Evolutionary conservation across 2,888 invertebrate genomes (phyloP), one percentile per base, ranked within the genome.

Genomic region (Dastarcus helophoroides): DNA sequence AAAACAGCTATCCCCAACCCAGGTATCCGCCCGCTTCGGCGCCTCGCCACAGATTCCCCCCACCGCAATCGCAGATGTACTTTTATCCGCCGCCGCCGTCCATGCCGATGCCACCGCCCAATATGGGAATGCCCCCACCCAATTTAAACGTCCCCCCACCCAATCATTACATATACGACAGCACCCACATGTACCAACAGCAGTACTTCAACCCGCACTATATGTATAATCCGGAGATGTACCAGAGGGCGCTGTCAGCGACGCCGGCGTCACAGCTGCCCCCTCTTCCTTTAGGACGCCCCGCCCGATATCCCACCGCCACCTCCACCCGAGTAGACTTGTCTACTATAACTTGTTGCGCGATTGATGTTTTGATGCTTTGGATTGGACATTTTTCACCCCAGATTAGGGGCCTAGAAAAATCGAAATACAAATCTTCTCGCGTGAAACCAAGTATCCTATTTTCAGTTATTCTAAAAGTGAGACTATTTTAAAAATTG

Each of bases 231-330:
- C 33, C 43, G 14, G 53, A 52, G 31, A 51, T 56, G 46, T 57
- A 50, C 42, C 42, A 46, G 31, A 44, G 46, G 27, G 43, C 43
- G 21, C 50, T 42, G 21, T 48, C 36, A 15, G 31, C 37, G 26
- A 19, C 31, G 15, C 26, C 22, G n/a, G 33, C 28, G 25, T 39
- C 46, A 23, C 54, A 53, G 27, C 65, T 61, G 28, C 73, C 73
- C 0, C 67, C 71, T 21, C 58, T 70, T 40, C 73, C 73, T 3
- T 58, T 61, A 31, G n/a, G 70, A 67, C 43, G 73, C 74, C 6
- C 75, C 74, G 16, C 76, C 76, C 2, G 64, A 66, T 23, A 63
- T 65, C 29, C 76, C 76, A 12, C 75, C 75, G 8, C 77, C 76
- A 22, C 73, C 72, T 21, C 62, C 66, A n/a, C 64, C 63, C 14